A percentile compares a stretch with the other conserved stretches of the same genome.
Evolutionary conservation across 2,113 vertebrate species (phyloP).

Genomic region (Recurvirostra avosetta): DNA sequence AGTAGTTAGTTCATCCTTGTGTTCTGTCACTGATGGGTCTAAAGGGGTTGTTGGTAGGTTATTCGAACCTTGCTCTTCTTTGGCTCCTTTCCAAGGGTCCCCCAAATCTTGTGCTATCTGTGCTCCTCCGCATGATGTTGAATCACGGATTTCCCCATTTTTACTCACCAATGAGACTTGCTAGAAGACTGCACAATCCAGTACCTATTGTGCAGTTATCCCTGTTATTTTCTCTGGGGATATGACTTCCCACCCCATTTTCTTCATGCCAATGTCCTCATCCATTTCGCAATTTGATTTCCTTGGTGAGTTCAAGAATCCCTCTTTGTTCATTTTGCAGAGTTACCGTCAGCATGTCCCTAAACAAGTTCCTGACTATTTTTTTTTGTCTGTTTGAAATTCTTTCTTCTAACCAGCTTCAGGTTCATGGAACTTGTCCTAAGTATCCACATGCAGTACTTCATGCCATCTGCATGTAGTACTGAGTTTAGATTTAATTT

Average conservation of each 20-base stretch:
- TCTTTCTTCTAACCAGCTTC: not conserved
- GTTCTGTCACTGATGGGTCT: not conserved
- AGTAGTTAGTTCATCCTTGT: not conserved
- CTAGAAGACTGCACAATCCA: not conserved
- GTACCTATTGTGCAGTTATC: not conserved
- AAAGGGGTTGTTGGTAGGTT: not conserved
- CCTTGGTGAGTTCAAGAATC: slow-evolving; percentile 29
- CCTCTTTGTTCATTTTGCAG: not conserved
- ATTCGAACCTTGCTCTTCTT: not conserved
- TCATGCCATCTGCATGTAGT: not conserved
- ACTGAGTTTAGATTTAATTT: not conserved
- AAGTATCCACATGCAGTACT: not conserved
- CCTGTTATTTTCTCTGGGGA: slow-evolving; percentile 25
- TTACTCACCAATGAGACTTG: not conserved
- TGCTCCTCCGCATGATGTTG: not conserved
- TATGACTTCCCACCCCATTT: slow-evolving; percentile 25
- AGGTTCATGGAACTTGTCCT: not conserved
- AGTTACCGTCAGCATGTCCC: not conserved
- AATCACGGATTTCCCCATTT: not conserved
- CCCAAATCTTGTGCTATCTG: not conserved
- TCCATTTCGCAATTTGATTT: slow-evolving; percentile 38
- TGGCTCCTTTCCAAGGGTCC: not conserved
- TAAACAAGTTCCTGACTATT: not conserved
- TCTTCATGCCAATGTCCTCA: slow-evolving; percentile 43
- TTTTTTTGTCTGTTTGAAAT: not conserved